Conservation (phyloP, 2,888 invertebrate species). For the Leptopilina syphax region DNA sequence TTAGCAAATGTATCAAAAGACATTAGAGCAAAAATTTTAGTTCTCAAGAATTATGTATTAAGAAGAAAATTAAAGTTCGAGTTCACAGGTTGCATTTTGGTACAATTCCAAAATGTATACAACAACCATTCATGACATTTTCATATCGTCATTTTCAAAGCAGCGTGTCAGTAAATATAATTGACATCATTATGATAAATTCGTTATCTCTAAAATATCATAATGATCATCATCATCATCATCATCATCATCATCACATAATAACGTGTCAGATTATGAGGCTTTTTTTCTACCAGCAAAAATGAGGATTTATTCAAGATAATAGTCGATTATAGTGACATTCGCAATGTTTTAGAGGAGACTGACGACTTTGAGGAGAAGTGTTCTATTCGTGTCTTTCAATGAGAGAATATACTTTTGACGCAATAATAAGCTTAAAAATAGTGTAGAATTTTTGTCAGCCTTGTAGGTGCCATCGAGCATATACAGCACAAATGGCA, state of each 20-base stretch:
- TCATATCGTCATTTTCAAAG: not conserved
- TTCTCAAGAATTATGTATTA: no score
- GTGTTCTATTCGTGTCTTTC: conserved; percentile 66
- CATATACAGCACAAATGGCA: conserved; percentile 18
- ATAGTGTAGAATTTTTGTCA: conserved; percentile 59
- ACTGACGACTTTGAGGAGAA: conserved; percentile 31
- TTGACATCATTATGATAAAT: not conserved
- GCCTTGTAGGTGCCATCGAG: conserved; percentile 48
- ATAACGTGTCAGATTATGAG: not conserved
- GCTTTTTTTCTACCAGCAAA: not conserved
- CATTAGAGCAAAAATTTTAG: no score
- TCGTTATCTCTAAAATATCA: not conserved
- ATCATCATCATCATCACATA: not conserved
- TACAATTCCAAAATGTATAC: not conserved
- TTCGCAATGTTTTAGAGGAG: conserved; percentile 38
- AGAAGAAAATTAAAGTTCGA: no score
- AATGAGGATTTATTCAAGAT: conserved; percentile 7
- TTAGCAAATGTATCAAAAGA: no score
- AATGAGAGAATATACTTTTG: conserved; percentile 64
- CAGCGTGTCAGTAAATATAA: conserved; percentile 2
- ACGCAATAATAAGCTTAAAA: conserved; percentile 64
- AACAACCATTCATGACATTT: not conserved
- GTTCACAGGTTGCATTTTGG: not conserved
- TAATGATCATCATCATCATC: no score
- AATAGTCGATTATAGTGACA: conserved; percentile 17